Conservation (phyloP, 2,797 vertebrate genomes). For the Gymnothorax javanicus region DNA sequence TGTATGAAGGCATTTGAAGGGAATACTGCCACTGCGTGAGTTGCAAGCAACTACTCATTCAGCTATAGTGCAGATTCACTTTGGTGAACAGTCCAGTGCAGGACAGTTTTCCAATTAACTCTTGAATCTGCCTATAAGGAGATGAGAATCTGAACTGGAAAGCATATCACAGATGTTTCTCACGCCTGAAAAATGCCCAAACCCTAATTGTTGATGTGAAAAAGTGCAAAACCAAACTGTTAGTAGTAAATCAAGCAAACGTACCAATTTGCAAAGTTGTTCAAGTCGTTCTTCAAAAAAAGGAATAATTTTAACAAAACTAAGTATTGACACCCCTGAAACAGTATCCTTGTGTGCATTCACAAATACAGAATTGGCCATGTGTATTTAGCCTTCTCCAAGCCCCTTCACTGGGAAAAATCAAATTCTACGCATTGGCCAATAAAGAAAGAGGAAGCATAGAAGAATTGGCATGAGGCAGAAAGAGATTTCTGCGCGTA, state of each 20-base stretch:
- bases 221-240: background rate
- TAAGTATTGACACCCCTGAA: slow-evolving; percentile 11
- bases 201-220: slow-evolving; percentile 14
- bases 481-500: background rate
- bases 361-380: slow-evolving; percentile 28
- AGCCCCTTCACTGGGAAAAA: slow-evolving; percentile 28
- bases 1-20: slow-evolving; percentile 6
- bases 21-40: background rate
- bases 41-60: slow-evolving; percentile 1
- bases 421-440: background rate
- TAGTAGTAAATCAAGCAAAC: background rate
- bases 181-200: background rate
- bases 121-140: background rate
- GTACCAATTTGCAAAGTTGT: slow-evolving; percentile 1
- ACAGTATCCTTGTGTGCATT: slow-evolving; percentile 16
- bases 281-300: background rate
- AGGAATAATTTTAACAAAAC: slow-evolving; percentile 24
- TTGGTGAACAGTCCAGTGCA: background rate
- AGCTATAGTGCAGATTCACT: slow-evolving; percentile 3
- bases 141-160: background rate
- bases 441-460: background rate
- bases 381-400: slow-evolving; percentile 31
- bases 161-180: background rate
- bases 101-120: background rate
- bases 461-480: background rate